These are phyloP conservation scores for Macrotus californicus DNA, from an alignment of 2,113 vertebrate genomes.

Conservation along the genomic window DNA sequence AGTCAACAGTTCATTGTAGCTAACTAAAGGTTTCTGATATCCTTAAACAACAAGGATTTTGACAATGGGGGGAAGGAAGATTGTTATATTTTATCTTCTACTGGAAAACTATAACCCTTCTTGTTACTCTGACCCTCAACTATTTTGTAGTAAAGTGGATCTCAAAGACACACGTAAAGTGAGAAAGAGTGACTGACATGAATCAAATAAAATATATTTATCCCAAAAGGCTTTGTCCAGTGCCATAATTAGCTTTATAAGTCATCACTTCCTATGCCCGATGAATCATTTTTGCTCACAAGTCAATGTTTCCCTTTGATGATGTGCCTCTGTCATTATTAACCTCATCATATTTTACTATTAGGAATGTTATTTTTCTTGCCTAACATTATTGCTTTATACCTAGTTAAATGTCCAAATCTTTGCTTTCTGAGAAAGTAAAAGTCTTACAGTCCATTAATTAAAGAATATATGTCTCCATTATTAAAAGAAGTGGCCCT, in stretches of 20 bases:
- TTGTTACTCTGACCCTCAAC: neutral
- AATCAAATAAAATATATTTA: neutral
- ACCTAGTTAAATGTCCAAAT: neutral
- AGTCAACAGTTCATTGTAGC: neutral
- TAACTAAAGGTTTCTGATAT: slow-evolving; percentile 4
- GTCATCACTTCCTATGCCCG: neutral
- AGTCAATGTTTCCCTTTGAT: neutral
- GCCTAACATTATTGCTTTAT: neutral
- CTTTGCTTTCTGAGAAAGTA: slow-evolving; percentile 3
- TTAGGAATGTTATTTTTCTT: neutral
- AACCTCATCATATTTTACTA: neutral
- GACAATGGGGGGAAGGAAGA: neutral
- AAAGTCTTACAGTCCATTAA: neutral
- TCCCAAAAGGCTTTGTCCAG: neutral
- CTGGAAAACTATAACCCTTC: slow-evolving; percentile 22
- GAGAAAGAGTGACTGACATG: neutral
- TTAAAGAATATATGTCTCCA: neutral
- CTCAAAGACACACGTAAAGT: neutral
- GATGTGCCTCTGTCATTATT: neutral
- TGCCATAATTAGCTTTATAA: neutral
- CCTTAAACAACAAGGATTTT: slow-evolving; percentile 26
- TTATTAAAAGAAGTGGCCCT: neutral
- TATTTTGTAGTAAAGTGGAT: neutral
- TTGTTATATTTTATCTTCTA: slow-evolving; percentile 17
- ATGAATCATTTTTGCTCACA: neutral